Conservation (phyloP, 2,797 vertebrate species). For the Oreonectes daqikongensis region DNA sequence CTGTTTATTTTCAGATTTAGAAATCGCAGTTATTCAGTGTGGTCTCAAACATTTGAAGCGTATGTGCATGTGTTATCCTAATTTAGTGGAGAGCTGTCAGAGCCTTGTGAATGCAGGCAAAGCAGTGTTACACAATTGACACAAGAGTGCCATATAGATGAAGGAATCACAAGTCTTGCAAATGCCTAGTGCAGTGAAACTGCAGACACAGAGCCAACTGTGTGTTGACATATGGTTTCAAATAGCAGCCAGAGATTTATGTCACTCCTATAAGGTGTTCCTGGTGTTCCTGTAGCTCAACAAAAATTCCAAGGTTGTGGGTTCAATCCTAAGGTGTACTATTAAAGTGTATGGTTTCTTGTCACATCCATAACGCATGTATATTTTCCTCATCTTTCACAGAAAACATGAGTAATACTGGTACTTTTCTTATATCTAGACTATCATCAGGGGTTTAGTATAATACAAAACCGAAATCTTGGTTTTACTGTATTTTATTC, state of each 20-base stretch:
- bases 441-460: too few species aligned
- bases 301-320: not conserved
- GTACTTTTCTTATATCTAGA: too few species aligned
- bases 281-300: slow-evolving; percentile 3
- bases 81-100: slow-evolving; percentile 15
- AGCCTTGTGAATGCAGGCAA: slow-evolving; percentile 43
- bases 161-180: slow-evolving; percentile 8
- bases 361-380: too few species aligned
- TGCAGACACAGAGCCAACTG: slow-evolving; percentile 10
- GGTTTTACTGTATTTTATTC: too few species aligned
- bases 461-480: too few species aligned
- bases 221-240: not conserved
- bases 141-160: slow-evolving; percentile 28
- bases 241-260: slow-evolving; percentile 5
- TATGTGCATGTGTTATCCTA: not conserved
- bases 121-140: slow-evolving; percentile 38
- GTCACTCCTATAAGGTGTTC: slow-evolving; percentile 5
- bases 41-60: not conserved
- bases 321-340: not conserved
- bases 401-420: too few species aligned
- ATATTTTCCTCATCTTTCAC: too few species aligned
- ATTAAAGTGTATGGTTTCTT: not conserved
- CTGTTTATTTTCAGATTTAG: not conserved
- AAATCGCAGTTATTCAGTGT: not conserved
- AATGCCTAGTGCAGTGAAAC: not conserved